A percentile compares a stretch with the other conserved stretches of the same genome.
Conservation (phyloP, 2,113 vertebrate genomes). For the Speoplatyrhinus poulsoni region DNA sequence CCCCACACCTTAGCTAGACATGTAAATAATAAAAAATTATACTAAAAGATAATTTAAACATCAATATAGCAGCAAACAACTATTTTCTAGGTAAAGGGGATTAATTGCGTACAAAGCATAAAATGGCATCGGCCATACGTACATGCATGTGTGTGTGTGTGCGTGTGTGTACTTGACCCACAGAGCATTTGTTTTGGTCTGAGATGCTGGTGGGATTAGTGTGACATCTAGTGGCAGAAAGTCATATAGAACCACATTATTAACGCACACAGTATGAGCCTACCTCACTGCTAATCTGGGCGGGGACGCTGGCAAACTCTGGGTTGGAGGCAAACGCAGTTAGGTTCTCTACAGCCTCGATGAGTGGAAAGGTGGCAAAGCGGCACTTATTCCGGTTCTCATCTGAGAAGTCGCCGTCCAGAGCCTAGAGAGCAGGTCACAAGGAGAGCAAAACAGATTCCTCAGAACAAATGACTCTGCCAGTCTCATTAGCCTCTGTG, state of each 20-base stretch:
- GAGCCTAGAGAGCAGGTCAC: conserved; percentile 73
- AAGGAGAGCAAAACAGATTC: not conserved
- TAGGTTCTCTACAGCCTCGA: conserved; percentile 96
- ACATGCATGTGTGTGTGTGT: not conserved
- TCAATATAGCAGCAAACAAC: no score
- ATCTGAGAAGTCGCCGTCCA: conserved; percentile 97
- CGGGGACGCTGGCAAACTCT: conserved; percentile 95
- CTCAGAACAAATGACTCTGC: no score
- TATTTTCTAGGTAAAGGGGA: no score
- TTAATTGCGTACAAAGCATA: no score
- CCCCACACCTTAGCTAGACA: no score
- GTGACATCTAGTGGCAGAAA: no score
- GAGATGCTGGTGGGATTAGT: no score
- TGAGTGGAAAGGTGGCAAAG: conserved; percentile 87
- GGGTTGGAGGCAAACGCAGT: conserved; percentile 95
- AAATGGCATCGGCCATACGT: no score
- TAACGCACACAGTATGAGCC: not conserved
- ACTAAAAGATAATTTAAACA: no score
- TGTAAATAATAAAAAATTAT: no score
- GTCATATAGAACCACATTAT: not conserved
- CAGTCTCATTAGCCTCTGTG: not conserved
- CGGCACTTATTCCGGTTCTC: conserved; percentile 93
- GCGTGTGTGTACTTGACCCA: not conserved
- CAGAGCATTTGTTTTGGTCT: no score
- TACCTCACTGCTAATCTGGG: conserved; percentile 94